These are phyloP conservation scores for Melospiza georgiana DNA, from an alignment of 2,113 vertebrate species.

Conservation along the genomic window DNA sequence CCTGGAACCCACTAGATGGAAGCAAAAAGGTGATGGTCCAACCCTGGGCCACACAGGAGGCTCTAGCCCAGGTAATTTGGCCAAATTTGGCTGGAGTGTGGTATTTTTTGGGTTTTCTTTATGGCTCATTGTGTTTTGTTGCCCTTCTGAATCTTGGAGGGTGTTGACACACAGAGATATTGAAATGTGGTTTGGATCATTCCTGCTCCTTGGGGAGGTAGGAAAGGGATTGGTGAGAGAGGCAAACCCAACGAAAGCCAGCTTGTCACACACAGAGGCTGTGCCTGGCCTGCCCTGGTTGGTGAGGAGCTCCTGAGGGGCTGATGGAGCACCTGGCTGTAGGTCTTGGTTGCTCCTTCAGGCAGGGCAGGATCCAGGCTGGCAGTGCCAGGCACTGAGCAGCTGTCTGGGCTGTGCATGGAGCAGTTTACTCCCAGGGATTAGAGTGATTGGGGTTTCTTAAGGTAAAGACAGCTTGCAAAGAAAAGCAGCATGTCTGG, in stretches of 20 bases:
- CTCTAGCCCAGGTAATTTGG: not conserved
- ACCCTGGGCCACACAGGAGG: not conserved
- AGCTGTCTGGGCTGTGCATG: constrained; percentile 13
- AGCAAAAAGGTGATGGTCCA: not conserved
- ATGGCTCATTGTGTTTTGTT: not conserved
- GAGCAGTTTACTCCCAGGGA: not conserved
- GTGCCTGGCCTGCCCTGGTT: not conserved
- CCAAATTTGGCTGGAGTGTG: not conserved
- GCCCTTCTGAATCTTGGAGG: not conserved
- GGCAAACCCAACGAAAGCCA: not conserved
- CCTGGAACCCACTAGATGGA: not conserved
- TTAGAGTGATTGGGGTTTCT: constrained; percentile 10
- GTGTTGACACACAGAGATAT: no score
- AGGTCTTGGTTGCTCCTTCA: not conserved
- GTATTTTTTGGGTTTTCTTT: not conserved
- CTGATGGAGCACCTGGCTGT: not conserved
- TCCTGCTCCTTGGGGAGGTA: not conserved
- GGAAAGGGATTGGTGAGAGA: not conserved
- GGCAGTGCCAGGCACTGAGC: not conserved
- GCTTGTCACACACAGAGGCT: not conserved
- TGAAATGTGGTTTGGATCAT: not conserved
- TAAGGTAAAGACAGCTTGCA: constrained; percentile 14
- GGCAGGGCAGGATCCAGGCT: not conserved
- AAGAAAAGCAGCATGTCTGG: not conserved
- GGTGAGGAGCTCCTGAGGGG: not conserved